Evolutionary conservation across 2,888 invertebrate species (phyloP).

Genomic region (Tridacna gigas): DNA sequence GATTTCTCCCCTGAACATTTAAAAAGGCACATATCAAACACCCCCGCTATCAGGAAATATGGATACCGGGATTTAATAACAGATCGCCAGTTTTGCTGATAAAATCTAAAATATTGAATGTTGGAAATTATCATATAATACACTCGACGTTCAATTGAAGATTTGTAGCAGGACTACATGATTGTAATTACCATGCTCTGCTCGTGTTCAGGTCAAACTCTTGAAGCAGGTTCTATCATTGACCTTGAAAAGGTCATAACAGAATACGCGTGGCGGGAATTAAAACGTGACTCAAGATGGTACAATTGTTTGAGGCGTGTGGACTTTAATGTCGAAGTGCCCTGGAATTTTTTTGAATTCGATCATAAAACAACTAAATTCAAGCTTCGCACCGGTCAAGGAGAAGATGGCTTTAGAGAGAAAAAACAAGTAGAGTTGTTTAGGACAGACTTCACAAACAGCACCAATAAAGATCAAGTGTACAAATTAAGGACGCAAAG

Average conservation of each 20-base stretch:
- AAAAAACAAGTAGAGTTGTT: conserved; percentile 73
- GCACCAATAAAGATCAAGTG: conserved; percentile 74
- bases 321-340: conserved; percentile 72
- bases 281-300: conserved; percentile 72
- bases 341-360: conserved; percentile 77
- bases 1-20: too few species aligned
- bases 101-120: too few species aligned
- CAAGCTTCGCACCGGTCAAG: conserved; percentile 60
- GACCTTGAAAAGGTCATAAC: conserved; percentile 72
- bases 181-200: conserved; percentile 67
- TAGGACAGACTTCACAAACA: conserved; percentile 73
- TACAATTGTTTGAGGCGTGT: conserved; percentile 68
- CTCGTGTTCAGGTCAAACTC: conserved; percentile 63
- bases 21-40: too few species aligned
- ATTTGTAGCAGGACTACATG: conserved; percentile 40
- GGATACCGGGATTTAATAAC: too few species aligned
- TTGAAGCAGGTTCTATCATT: conserved; percentile 70
- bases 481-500: conserved; percentile 74
- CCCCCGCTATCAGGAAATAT: too few species aligned
- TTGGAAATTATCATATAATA: too few species aligned
- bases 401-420: conserved; percentile 67
- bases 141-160: too few species aligned
- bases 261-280: conserved; percentile 75
- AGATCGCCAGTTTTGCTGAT: too few species aligned
- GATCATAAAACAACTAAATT: conserved; percentile 72